Evolutionary conservation across 2,888 invertebrate genomes (phyloP).

Genomic region (Xanthorhoe spadicearia): DNA sequence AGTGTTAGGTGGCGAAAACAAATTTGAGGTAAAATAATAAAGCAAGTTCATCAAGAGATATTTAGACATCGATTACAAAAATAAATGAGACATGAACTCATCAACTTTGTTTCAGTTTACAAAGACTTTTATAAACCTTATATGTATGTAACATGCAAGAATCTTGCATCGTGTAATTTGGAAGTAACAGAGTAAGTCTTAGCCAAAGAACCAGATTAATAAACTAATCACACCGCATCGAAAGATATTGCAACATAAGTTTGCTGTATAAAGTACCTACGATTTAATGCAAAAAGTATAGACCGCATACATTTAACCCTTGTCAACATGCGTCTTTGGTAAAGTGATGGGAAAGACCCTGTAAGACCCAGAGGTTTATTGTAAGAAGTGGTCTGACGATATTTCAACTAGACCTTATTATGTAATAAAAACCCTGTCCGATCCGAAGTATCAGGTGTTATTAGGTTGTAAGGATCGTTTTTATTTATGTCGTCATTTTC

Average conservation of each 20-base stretch:
- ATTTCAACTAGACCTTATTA: not conserved
- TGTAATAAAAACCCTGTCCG: too few species aligned
- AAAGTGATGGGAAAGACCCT: not conserved
- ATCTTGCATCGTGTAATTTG: too few species aligned
- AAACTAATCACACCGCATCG: not conserved
- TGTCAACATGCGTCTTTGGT: constrained; percentile 13
- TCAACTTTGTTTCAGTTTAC: too few species aligned
- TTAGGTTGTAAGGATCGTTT: too few species aligned
- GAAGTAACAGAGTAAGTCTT: too few species aligned
- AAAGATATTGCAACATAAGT: not conserved
- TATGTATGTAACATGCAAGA: too few species aligned
- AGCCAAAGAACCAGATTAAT: too few species aligned
- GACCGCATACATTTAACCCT: constrained; percentile 6
- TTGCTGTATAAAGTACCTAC: not conserved
- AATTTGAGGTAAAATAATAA: not conserved
- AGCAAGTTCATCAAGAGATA: not conserved
- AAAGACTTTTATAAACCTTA: too few species aligned
- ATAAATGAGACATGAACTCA: not conserved
- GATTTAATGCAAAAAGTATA: not conserved
- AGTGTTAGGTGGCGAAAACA: not conserved
- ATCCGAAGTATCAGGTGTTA: too few species aligned
- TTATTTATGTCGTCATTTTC: too few species aligned
- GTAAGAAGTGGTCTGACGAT: not conserved
- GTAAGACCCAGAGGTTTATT: not conserved
- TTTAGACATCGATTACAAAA: too few species aligned